phyloP scores from a whole-genome alignment of 2,888 invertebrate species.

The Galeopsomyia nigrocyanea region DNA sequence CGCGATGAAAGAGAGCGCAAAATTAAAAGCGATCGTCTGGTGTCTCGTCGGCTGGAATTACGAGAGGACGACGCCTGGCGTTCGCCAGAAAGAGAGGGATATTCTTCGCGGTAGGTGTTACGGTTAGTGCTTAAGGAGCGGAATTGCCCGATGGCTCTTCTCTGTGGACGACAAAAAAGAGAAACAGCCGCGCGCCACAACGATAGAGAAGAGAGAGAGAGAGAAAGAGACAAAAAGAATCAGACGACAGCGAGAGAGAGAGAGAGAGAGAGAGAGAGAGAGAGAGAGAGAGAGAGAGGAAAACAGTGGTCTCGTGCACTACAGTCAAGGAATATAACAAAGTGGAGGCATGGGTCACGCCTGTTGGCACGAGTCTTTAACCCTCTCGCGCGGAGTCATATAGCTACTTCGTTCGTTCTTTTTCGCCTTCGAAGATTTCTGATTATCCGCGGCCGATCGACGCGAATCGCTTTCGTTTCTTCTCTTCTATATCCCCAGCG shows the following conservation, averaged over 20 bases:
- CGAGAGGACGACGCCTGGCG: constrained; percentile 41
- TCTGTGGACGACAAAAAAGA: constrained; percentile 18
- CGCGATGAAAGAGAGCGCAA: constrained; percentile 21
- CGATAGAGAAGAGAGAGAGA: constrained; percentile 31
- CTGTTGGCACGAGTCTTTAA: constrained; percentile 65
- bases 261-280: constrained; percentile 37
- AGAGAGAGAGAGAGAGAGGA: constrained; percentile 46
- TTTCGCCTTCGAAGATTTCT: constrained; percentile 54
- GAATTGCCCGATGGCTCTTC: constrained; percentile 8
- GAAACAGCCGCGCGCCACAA: neutral
- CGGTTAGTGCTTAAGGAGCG: constrained; percentile 52
- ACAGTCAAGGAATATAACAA: constrained; percentile 46
- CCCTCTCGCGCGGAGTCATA: constrained; percentile 53
- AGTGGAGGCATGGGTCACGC: constrained; percentile 58
- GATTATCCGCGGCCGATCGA: constrained; percentile 56
- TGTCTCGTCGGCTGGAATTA: constrained; percentile 22
- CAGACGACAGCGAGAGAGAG: constrained; percentile 36
- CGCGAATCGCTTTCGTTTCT: constrained; percentile 18
- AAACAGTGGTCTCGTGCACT: constrained; percentile 41
- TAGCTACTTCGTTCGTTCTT: constrained; percentile 55
- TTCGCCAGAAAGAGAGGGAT: constrained; percentile 40
- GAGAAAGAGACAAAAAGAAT: constrained; percentile 39
- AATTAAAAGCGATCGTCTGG: constrained; percentile 40
- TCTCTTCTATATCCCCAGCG: neutral
- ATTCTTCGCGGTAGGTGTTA: constrained; percentile 58